Percentiles rank a stretch among this genome's conserved stretches.
These are phyloP conservation scores for Pagrus major DNA, from an alignment of 2,113 vertebrate species.

Conservation along the genomic window DNA sequence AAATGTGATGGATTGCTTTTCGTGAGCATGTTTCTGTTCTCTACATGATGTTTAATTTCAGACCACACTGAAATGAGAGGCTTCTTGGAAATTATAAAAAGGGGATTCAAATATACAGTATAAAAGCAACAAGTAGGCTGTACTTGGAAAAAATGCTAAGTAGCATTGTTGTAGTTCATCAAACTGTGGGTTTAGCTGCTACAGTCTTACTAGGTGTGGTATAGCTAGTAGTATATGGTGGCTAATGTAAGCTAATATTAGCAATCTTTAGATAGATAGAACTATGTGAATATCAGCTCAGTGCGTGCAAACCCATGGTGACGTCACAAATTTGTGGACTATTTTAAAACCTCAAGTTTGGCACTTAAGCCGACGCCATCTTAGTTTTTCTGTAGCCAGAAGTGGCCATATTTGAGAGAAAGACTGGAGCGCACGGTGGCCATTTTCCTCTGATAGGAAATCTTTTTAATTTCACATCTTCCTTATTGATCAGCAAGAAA, in stretches of 20 bases:
- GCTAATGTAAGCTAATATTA: not conserved
- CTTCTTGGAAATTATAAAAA: conserved; percentile 26
- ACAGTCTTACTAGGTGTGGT: not conserved
- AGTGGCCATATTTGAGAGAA: too few species aligned
- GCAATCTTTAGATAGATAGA: not conserved
- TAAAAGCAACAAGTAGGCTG: not conserved
- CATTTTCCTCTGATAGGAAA: too few species aligned
- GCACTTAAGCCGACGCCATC: too few species aligned
- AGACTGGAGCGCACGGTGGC: too few species aligned
- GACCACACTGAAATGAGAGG: conserved; percentile 3
- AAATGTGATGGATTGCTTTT: conserved; percentile 17
- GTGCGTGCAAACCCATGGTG: too few species aligned
- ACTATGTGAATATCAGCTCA: not conserved
- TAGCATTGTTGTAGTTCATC: not conserved
- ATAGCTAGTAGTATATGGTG: not conserved
- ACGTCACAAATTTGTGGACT: too few species aligned
- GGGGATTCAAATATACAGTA: not conserved
- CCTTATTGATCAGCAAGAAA: too few species aligned
- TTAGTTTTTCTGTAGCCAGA: too few species aligned
- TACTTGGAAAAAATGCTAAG: not conserved
- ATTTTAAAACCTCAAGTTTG: too few species aligned
- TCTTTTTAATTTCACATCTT: too few species aligned
- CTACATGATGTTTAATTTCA: conserved; percentile 1
- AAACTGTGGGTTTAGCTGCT: not conserved
- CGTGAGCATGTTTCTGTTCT: conserved; percentile 4